Evolutionary conservation across 2,113 vertebrate genomes (phyloP), one percentile per base, ranked within the genome.

Genomic region (Aspiorhynchus laticeps): DNA sequence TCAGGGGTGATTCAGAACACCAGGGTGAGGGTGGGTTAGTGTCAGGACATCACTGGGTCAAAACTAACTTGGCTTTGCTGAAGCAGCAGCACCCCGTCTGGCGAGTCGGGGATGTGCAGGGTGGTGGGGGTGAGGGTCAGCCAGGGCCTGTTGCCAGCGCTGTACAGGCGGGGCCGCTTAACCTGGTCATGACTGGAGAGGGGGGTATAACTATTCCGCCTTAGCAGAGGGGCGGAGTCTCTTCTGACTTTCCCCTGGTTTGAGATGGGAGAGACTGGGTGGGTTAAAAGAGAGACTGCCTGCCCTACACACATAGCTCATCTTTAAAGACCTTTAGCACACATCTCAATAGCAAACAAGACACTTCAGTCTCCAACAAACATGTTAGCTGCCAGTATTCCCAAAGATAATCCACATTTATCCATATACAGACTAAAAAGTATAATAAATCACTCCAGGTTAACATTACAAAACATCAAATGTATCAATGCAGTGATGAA

Each of bases 191-290:
- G 95, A 94, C 97, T 97, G 95, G 97, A 97, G 94, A 98, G 93
- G 24, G 97, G 97, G 11, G 97, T 98, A 91, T 98, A 97, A 96
- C 97, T 99, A 97, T 97, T 98, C 92, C 97, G 95, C 90, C 97
- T 96, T 89, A 96, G 96, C 81, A 95, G 91, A 78, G 97, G 96
- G 92, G 93, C 92, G 88, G 95, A 95, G 89, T 91, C 95, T 95
- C 91, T 91, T 76, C 93, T 93, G 87, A 94, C 92, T 84, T 88
- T 93, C 91, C 85, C 96, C 98, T 99, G 94, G 91, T 93, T 93
- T 92, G 93, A 94, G 94, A 94, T 3, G 88, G 93, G 91, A 94
- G 93, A 96, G 78, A 94, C 89, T 86, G 81, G 91, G 93, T 84
- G 89, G 19, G 93, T 94, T 92, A 93, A 84, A 87, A 89, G 69